Conservation (phyloP, 2,797 vertebrate genomes). For the Oreonectes daqikongensis region DNA sequence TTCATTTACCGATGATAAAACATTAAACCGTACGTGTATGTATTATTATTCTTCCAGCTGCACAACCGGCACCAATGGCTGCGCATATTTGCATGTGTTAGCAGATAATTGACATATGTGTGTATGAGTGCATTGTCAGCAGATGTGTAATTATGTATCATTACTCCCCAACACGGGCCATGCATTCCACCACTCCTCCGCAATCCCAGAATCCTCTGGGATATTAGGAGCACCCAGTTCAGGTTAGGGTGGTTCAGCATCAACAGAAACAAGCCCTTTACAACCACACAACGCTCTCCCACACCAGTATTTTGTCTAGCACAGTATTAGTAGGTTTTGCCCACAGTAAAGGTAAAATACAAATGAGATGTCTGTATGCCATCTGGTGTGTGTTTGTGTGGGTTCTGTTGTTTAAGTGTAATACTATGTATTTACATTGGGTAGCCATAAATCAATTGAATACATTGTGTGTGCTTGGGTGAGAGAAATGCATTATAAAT, state of each 20-base stretch:
- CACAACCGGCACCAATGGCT: neutral
- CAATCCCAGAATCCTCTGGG: slow-evolving; percentile 28
- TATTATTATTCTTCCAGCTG: neutral
- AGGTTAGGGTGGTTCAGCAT: slow-evolving; percentile 5
- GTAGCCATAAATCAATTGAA: slow-evolving; percentile 3
- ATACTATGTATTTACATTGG: slow-evolving; percentile 25
- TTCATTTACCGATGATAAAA: neutral
- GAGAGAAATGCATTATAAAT: too few relatives aligned
- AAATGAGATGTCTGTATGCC: neutral
- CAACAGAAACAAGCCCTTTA: neutral
- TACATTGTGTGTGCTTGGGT: neutral
- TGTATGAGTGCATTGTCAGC: slow-evolving; percentile 27
- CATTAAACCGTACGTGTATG: neutral
- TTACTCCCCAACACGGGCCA: slow-evolving; percentile 44
- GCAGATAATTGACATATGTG: slow-evolving; percentile 27
- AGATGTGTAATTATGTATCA: slow-evolving; percentile 45
- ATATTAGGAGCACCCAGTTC: slow-evolving; percentile 17
- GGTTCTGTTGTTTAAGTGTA: neutral
- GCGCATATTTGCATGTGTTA: slow-evolving; percentile 23
- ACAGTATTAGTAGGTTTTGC: neutral
- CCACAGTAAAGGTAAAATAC: neutral
- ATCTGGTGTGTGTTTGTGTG: slow-evolving; percentile 5
- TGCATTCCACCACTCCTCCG: slow-evolving; percentile 41
- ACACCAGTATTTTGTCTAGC: neutral
- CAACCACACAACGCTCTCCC: neutral